These are phyloP conservation scores for Hemicordylus capensis DNA, from an alignment of 2,113 vertebrate species.

Conservation along the genomic window DNA sequence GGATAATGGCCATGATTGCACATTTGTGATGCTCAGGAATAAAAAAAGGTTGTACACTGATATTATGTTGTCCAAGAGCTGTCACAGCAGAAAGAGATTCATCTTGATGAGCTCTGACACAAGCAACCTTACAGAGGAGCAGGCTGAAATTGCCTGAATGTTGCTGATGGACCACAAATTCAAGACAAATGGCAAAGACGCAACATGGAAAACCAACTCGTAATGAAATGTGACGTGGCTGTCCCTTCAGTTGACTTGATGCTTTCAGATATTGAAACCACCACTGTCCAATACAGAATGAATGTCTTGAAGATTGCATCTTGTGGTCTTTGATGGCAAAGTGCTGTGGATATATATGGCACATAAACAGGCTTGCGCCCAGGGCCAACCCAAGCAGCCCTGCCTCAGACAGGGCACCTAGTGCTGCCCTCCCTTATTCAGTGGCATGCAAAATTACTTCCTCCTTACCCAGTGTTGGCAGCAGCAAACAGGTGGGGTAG, in stretches of 20 bases:
- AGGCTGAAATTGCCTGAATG: slow-evolving; percentile 2
- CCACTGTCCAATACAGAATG: not conserved
- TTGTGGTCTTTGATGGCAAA: not conserved
- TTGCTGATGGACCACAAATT: not conserved
- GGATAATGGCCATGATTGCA: not conserved
- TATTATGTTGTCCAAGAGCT: slow-evolving; percentile 4
- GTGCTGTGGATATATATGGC: not conserved
- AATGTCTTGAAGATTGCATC: not conserved
- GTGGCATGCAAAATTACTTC: too few relatives aligned
- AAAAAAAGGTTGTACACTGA: not conserved
- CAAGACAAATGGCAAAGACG: not conserved
- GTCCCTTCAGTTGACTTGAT: not conserved
- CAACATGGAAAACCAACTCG: not conserved
- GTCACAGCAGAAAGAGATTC: slow-evolving; percentile 5
- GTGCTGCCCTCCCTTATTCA: too few relatives aligned
- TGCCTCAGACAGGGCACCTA: too few relatives aligned
- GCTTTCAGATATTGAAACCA: not conserved
- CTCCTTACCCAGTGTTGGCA: too few relatives aligned
- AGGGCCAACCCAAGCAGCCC: too few relatives aligned
- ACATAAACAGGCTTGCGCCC: not conserved
- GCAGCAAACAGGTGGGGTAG: too few relatives aligned
- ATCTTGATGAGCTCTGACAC: not conserved
- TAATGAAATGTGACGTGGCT: not conserved
- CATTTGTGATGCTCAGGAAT: slow-evolving; percentile 13
- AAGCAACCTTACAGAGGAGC: not conserved